A percentile compares a stretch with the other conserved stretches of the same genome.
These are phyloP conservation scores for Polyodon spathula DNA, from an alignment of 2,113 vertebrate genomes.

Conservation along the genomic window DNA sequence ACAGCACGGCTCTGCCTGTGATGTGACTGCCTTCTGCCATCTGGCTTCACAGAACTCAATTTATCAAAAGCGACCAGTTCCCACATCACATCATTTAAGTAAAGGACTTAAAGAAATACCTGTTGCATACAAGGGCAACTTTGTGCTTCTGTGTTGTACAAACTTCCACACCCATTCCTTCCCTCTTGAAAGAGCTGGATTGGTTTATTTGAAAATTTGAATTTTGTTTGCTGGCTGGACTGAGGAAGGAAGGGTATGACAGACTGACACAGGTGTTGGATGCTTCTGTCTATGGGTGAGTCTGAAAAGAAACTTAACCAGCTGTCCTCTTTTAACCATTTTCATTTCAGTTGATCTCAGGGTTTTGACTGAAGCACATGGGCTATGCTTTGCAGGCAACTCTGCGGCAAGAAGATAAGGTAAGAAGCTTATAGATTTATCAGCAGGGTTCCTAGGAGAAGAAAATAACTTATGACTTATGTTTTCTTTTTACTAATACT, in stretches of 20 bases:
- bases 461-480: too few species aligned
- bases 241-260: constrained; percentile 14
- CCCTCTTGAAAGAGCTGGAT: neutral
- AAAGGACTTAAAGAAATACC: neutral
- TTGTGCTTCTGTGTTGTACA: neutral
- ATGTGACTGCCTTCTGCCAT: constrained; percentile 25
- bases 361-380: neutral
- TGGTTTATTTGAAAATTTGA: neutral
- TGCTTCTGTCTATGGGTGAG: constrained; percentile 7
- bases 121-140: neutral
- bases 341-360: neutral
- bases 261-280: constrained; percentile 55
- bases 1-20: constrained; percentile 10
- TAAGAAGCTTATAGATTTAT: constrained; percentile 6
- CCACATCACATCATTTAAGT: constrained; percentile 19
- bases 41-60: constrained; percentile 30
- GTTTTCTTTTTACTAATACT: too few species aligned
- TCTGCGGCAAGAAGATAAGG: constrained; percentile 2
- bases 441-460: too few species aligned
- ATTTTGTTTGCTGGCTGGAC: neutral
- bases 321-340: constrained; percentile 3
- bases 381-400: neutral
- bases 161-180: neutral
- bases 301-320: constrained; percentile 8
- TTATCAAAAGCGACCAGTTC: constrained; percentile 26